Conservation (phyloP, 1,140 invertebrate species). For the Aphidius gifuensis region DNA sequence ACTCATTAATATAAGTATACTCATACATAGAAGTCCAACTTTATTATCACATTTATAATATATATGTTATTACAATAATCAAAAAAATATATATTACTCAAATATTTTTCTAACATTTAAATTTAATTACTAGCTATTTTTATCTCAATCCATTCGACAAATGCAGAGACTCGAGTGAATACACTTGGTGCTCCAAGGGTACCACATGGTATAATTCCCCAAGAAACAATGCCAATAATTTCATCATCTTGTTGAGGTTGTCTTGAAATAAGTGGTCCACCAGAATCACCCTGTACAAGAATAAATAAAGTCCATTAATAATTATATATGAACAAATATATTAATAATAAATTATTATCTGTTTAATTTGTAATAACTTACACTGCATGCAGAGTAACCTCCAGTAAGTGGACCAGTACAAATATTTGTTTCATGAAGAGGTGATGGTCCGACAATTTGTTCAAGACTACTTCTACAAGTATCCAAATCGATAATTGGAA, state of each 20-base stretch:
- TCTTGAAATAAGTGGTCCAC: conserved; percentile 60
- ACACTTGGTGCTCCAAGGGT: conserved; percentile 63
- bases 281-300: conserved; percentile 60
- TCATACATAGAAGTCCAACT: too few species aligned
- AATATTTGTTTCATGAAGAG: conserved; percentile 51
- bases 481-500: conserved; percentile 50
- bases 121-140: background rate
- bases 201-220: conserved; percentile 71
- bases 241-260: conserved; percentile 23
- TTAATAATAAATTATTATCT: background rate
- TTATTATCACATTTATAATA: too few species aligned
- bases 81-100: too few species aligned
- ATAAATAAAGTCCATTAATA: conserved; percentile 1
- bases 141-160: conserved; percentile 51
- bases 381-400: conserved; percentile 50
- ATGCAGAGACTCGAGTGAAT: conserved; percentile 65
- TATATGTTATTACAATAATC: too few species aligned
- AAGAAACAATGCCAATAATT: conserved; percentile 70
- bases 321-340: too few species aligned
- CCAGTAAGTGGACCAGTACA: conserved; percentile 55
- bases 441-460: conserved; percentile 36
- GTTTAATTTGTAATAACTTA: background rate
- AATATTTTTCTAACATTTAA: too few species aligned
- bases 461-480: conserved; percentile 39
- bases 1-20: too few species aligned